These are phyloP conservation scores for Danio rerio DNA, from an alignment of 2,113 vertebrate species.

Conservation along the genomic window GRCz12tu NC_133191.1:14108001-14108500, in stretches of 20 bases:
- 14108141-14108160: slow-evolving; percentile 78
- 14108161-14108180: slow-evolving; percentile 44
- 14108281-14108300: slow-evolving; percentile 13
- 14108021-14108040: slow-evolving; percentile 58
- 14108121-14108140: slow-evolving; percentile 77
- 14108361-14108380: neutral
- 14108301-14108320: slow-evolving; percentile 35
- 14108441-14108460: neutral
- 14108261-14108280: slow-evolving; percentile 51
- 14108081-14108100: slow-evolving; percentile 72
- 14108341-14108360: neutral
- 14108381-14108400: neutral
- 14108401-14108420: neutral
- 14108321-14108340: slow-evolving; percentile 3
- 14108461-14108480: neutral
- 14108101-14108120: slow-evolving; percentile 72
- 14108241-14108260: slow-evolving; percentile 16
- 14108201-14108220: slow-evolving; percentile 55
- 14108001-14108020: slow-evolving; percentile 54
- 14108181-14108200: slow-evolving; percentile 42
- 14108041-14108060: slow-evolving; percentile 72
- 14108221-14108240: neutral
- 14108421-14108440: neutral
- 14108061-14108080: slow-evolving; percentile 73
- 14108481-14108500: neutral